Evolutionary conservation across 2,113 vertebrate species (phyloP).

Genomic region (Penelope pileata): DNA sequence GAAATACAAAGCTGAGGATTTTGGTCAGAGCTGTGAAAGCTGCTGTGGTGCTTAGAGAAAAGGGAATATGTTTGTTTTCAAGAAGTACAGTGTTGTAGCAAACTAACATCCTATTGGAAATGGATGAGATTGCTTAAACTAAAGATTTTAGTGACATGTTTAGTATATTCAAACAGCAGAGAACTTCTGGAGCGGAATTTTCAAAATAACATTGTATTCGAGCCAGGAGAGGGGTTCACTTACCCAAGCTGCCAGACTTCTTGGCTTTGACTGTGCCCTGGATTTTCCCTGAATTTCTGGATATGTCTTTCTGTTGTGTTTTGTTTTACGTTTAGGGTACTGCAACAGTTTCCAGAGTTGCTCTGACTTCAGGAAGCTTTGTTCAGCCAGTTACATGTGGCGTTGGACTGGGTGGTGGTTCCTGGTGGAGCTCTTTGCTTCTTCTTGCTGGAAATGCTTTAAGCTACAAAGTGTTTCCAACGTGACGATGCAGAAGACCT

Average conservation of each 20-base stretch:
- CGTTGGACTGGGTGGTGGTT: neutral
- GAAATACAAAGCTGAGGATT: neutral
- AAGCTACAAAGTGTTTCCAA: neutral
- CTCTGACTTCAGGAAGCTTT: neutral
- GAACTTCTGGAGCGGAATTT: neutral
- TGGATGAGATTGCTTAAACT: neutral
- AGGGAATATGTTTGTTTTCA: neutral
- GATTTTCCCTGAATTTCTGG: neutral
- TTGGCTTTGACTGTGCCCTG: neutral
- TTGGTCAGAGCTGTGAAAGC: neutral
- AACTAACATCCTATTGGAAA: neutral
- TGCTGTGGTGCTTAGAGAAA: neutral
- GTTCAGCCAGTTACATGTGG: neutral
- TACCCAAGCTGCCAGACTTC: neutral
- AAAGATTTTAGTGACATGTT: neutral
- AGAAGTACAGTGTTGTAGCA: neutral
- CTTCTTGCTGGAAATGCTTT: neutral
- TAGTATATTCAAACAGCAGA: neutral
- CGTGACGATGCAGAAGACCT: neutral
- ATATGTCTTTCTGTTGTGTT: neutral
- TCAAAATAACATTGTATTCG: neutral
- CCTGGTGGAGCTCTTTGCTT: neutral
- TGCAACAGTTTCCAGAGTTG: neutral
- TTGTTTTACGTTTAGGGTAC: neutral
- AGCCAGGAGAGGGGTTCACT: neutral